These are phyloP conservation scores for Cyrtodaria siliqua DNA, from an alignment of 2,888 invertebrate genomes.

Conservation along the genomic window DNA sequence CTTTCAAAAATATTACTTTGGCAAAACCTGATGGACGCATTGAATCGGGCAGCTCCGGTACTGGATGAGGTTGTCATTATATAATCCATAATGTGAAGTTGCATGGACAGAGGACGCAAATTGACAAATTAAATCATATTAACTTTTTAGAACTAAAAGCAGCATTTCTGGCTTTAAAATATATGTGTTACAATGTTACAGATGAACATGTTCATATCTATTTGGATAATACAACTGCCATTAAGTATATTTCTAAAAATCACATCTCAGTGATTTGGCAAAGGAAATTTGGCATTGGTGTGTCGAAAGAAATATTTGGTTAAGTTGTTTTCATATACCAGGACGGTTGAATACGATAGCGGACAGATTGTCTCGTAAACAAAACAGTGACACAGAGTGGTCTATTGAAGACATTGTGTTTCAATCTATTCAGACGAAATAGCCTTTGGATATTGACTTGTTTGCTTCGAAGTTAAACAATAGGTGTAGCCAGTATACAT, in stretches of 20 bases:
- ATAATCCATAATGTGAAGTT: no score
- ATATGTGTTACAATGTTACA: background rate
- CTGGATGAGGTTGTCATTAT: no score
- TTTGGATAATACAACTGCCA: slow-evolving; percentile 34
- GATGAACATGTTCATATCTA: slow-evolving; percentile 21
- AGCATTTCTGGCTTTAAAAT: slow-evolving; percentile 21
- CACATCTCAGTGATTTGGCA: background rate
- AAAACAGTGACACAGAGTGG: no score
- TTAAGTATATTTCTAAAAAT: slow-evolving; percentile 27
- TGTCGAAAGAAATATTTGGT: slow-evolving; percentile 25
- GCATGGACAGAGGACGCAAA: no score
- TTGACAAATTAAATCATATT: slow-evolving; percentile 11
- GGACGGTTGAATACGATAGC: slow-evolving; percentile 26
- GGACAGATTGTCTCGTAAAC: slow-evolving; percentile 22
- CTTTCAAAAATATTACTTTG: no score
- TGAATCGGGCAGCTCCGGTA: no score
- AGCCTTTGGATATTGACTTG: no score
- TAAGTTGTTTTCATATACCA: slow-evolving; percentile 29
- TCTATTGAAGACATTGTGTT: slow-evolving; percentile 13
- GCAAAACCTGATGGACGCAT: no score
- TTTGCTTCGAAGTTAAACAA: no score
- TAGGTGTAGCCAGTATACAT: no score
- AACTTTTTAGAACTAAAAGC: slow-evolving; percentile 38
- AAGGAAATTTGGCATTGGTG: slow-evolving; percentile 31
- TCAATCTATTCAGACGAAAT: background rate